Base-by-base conservation (phyloP, 1,140 invertebrate species). In the Zaprionus gabonicus region DNA sequence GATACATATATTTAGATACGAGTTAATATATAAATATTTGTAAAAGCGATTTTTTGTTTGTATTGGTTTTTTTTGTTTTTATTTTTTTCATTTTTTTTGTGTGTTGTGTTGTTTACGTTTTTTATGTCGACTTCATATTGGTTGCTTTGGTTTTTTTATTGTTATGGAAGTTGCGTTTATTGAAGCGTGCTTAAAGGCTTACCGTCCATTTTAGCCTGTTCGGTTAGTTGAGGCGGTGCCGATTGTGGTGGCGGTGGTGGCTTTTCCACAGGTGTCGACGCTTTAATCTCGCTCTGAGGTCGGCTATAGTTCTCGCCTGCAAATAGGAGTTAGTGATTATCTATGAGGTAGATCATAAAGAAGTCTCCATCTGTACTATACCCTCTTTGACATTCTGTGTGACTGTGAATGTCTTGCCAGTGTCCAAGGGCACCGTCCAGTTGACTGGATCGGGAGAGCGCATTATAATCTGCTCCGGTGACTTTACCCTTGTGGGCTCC, bases 401-500 rank as follows among this genome's bases (percentile, higher is more conserved):
- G 76, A 98, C 97, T 51, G 97, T 98, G 93, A 98, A 98, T 7
- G 97, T 97, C 94, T 97, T 98, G 71, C 97, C 97, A 70, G 97
- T 98, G 93, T 98, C 97, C 77, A 98, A 94, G 56, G 97, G 97
- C 66, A 98, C 97, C 23, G 97, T 98, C 97, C 97, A 98, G 93
- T 98, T 98, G 83, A 98, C 97, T 60, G 97, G 97, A 93, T 98
- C 97, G 6, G 97, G 97, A 10, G 97, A 97, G 58, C 97, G 95
- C 95, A 98, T 97, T 82, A 97, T 95, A 93, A 97, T 96, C 92
- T 98, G 97, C 93, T 98, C 97, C 6, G 97, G 97, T 2, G 97
- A 98, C 94, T 98, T 98, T 63, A 98, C 97, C 77, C 97, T 94
- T 20, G 97, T 98, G 38, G 97, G 97, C 84, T 98, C 97, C 23